Evolutionary conservation across 2,888 invertebrate genomes (phyloP).

Genomic region (Dasysyrphus albostriatus): DNA sequence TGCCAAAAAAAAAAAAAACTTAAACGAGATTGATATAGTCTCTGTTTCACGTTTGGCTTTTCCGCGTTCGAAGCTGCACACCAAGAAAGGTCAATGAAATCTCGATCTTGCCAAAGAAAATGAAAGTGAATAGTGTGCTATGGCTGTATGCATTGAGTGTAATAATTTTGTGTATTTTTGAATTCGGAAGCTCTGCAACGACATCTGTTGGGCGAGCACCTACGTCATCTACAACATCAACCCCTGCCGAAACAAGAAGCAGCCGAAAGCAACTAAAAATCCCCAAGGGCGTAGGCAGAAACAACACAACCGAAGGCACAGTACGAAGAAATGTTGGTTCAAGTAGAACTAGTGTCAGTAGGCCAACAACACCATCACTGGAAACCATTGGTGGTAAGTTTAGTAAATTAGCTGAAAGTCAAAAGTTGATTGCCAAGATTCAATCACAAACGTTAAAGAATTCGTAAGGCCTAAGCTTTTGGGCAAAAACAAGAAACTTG

Average conservation of each 20-base stretch:
- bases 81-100: slow-evolving; percentile 69
- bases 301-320: slow-evolving; percentile 25
- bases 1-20: slow-evolving; percentile 45
- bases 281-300: neutral
- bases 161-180: slow-evolving; percentile 51
- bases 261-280: slow-evolving; percentile 19
- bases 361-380: slow-evolving; percentile 38
- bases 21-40: slow-evolving; percentile 24
- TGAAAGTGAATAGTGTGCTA: slow-evolving; percentile 71
- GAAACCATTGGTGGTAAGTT: slow-evolving; percentile 51
- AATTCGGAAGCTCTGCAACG: slow-evolving; percentile 44
- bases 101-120: slow-evolving; percentile 62
- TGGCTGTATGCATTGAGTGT: slow-evolving; percentile 59
- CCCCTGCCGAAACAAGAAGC: slow-evolving; percentile 12
- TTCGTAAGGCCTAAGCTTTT: slow-evolving; percentile 24
- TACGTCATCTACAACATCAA: slow-evolving; percentile 35
- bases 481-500: slow-evolving; percentile 28
- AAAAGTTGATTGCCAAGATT: neutral
- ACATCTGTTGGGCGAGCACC: slow-evolving; percentile 44
- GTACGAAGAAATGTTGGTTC: slow-evolving; percentile 40
- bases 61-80: slow-evolving; percentile 31
- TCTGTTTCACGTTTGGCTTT: slow-evolving; percentile 25
- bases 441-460: slow-evolving; percentile 2
- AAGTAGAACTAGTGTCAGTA: slow-evolving; percentile 55
- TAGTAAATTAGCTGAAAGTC: neutral